Conservation (phyloP, 1,140 invertebrate species). For the Ostrea edulis region DNA sequence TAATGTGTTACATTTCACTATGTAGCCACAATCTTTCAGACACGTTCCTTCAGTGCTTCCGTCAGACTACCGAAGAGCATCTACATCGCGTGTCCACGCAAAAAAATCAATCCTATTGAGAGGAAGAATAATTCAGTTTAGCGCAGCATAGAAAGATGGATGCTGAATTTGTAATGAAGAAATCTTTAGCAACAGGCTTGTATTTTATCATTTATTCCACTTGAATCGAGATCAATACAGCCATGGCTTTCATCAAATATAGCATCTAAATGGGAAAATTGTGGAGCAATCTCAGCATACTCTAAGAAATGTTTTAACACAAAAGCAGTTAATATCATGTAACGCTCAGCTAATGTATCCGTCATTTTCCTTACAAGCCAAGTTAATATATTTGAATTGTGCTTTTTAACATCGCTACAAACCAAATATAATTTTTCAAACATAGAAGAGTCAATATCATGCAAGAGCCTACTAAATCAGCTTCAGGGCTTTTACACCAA, state of each 20-base stretch:
- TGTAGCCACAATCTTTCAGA: constrained; percentile 11
- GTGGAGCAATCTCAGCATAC: neutral
- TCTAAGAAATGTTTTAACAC: neutral
- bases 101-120: constrained; percentile 21
- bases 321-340: constrained; percentile 3
- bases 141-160: constrained; percentile 20
- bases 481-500: too few species aligned
- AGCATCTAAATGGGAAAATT: constrained; percentile 6
- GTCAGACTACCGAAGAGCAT: constrained; percentile 22
- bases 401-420: too few species aligned
- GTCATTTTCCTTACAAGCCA: neutral
- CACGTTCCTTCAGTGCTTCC: neutral
- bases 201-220: constrained; percentile 38
- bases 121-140: constrained; percentile 36
- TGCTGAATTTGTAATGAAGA: constrained; percentile 39
- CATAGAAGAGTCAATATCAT: too few species aligned
- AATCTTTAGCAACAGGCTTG: constrained; percentile 36
- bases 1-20: constrained; percentile 35
- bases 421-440: neutral
- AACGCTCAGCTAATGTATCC: neutral
- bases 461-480: too few species aligned
- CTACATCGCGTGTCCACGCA: constrained; percentile 17
- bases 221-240: constrained; percentile 27
- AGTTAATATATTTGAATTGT: neutral
- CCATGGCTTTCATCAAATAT: constrained; percentile 25